These are phyloP conservation scores for Menidia beryllina DNA, from an alignment of 2,113 vertebrate species.

Conservation along the genomic window DNA sequence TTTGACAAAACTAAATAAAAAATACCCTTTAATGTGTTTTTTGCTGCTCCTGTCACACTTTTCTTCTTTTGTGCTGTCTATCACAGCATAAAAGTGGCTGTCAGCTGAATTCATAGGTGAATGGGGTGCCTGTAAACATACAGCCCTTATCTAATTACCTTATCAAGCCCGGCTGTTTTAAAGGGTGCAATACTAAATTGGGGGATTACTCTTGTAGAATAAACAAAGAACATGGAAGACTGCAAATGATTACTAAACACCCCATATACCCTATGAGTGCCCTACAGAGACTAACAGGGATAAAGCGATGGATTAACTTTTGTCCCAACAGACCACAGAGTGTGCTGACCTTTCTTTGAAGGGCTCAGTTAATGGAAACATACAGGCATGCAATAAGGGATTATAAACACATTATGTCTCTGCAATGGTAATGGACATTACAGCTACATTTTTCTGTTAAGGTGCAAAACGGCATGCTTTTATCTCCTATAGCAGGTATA, in stretches of 20 bases:
- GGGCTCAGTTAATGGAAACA: conserved; percentile 33
- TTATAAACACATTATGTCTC: conserved; percentile 40
- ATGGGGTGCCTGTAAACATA: background rate
- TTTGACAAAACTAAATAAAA: conserved; percentile 44
- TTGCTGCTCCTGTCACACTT: conserved; percentile 8
- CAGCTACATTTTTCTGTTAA: background rate
- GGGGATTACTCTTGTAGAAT: background rate
- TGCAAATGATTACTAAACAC: conserved; percentile 25
- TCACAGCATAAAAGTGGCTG: conserved; percentile 10
- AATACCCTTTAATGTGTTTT: conserved; percentile 14
- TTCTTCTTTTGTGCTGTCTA: conserved; percentile 10
- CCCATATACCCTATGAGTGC: background rate
- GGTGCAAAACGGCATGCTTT: background rate
- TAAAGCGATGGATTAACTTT: conserved; percentile 44
- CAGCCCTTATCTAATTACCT: conserved; percentile 1
- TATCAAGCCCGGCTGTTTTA: background rate
- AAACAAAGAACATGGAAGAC: conserved; percentile 5
- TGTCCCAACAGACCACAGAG: conserved; percentile 28
- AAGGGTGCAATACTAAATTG: background rate
- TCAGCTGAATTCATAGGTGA: conserved; percentile 3
- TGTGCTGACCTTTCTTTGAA: conserved; percentile 53
- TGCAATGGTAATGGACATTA: conserved; percentile 4
- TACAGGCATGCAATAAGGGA: conserved; percentile 30
- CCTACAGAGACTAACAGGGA: conserved; percentile 21
- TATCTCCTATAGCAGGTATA: background rate